Percentiles rank a stretch among this genome's conserved stretches.
Conservation (phyloP, 2,113 vertebrate genomes). For the Etheostoma cragini region DNA sequence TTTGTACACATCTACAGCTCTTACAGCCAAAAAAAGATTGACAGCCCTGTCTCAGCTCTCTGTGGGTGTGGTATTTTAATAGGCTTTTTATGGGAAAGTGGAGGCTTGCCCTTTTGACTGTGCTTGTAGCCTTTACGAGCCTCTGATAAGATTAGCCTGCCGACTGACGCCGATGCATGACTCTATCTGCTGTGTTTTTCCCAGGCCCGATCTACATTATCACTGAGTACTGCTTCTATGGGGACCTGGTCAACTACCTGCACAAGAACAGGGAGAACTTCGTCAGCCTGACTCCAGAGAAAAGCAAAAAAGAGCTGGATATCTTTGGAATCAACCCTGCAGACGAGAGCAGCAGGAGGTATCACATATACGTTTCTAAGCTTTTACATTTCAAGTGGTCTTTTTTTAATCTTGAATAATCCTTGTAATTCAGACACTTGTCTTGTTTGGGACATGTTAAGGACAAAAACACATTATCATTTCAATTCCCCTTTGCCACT, state of each 20-base stretch:
- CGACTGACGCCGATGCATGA: slow-evolving; percentile 68
- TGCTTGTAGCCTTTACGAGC: slow-evolving; percentile 75
- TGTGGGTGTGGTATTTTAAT: slow-evolving; percentile 72
- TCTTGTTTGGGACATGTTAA: neutral
- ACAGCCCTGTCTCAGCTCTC: slow-evolving; percentile 27
- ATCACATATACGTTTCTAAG: neutral
- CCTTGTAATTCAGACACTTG: neutral
- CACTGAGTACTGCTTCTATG: slow-evolving; percentile 98
- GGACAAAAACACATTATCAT: neutral
- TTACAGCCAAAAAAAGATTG: slow-evolving; percentile 32
- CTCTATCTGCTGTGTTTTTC: slow-evolving; percentile 57
- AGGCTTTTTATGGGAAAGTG: slow-evolving; percentile 71
- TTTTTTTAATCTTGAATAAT: neutral
- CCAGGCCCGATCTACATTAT: slow-evolving; percentile 99
- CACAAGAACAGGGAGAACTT: slow-evolving; percentile 98
- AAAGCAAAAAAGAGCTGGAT: slow-evolving; percentile 95
- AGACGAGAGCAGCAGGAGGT: slow-evolving; percentile 98
- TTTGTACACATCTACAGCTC: slow-evolving; percentile 19
- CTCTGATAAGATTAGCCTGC: slow-evolving; percentile 79
- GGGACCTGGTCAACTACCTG: slow-evolving; percentile 97
- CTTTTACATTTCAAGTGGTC: neutral
- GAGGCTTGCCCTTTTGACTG: slow-evolving; percentile 61
- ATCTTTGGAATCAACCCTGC: slow-evolving; percentile 96
- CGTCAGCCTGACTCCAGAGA: slow-evolving; percentile 90
- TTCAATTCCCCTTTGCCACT: neutral